phyloP scores from a whole-genome alignment of 2,888 invertebrate genomes.

The Mimachlamys varia region DNA sequence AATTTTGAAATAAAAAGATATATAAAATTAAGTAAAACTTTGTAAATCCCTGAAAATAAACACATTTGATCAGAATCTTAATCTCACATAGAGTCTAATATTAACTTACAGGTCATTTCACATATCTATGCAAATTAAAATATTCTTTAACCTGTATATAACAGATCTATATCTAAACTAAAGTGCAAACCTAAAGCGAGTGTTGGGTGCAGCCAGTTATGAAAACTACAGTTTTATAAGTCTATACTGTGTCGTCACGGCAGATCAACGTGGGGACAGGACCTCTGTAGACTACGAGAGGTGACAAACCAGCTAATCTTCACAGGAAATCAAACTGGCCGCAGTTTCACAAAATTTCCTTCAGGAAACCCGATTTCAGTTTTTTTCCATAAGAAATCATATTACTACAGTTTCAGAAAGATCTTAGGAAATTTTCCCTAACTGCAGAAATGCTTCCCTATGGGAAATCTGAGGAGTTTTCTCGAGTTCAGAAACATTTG shows the following conservation, averaged over 20 bases:
- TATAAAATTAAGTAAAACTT: too few species aligned
- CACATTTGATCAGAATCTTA: not conserved
- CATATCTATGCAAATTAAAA: not conserved
- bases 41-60: not conserved
- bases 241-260: not conserved
- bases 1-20: too few species aligned
- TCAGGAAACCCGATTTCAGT: not conserved
- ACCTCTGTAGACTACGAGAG: not conserved
- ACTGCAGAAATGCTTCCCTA: not conserved
- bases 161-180: not conserved
- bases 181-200: slow-evolving; percentile 29
- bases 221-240: not conserved
- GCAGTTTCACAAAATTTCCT: not conserved
- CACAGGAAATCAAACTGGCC: not conserved
- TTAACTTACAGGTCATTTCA: not conserved
- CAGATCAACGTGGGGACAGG: not conserved
- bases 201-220: not conserved
- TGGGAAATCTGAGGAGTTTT: not conserved
- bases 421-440: not conserved
- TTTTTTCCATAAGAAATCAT: not conserved
- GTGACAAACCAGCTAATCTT: not conserved
- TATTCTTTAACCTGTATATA: not conserved
- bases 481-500: not conserved
- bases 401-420: not conserved
- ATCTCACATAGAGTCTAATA: not conserved